Evolutionary conservation across 2,888 invertebrate genomes (phyloP).

Genomic region (Cryptops parisi): DNA sequence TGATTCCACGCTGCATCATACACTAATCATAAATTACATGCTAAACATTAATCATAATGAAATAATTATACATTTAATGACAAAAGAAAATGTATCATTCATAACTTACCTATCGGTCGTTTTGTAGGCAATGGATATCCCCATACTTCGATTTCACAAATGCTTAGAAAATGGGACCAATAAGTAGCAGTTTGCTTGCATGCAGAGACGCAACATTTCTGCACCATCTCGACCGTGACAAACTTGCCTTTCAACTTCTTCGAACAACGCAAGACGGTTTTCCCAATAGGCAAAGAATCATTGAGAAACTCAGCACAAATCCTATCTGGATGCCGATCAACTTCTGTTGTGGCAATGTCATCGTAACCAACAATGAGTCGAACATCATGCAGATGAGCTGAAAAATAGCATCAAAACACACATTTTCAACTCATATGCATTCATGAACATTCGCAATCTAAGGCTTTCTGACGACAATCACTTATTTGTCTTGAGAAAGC

Average conservation of each 20-base stretch:
- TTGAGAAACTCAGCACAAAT: not conserved
- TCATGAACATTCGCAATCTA: too few species aligned
- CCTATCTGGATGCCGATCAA: not conserved
- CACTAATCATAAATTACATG: too few species aligned
- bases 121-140: not conserved
- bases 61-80: too few species aligned
- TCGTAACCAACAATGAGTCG: not conserved
- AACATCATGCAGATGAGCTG: not conserved
- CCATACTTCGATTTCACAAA: not conserved
- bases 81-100: too few species aligned
- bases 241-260: not conserved
- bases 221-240: not conserved
- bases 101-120: not conserved
- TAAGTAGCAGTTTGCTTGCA: not conserved
- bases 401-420: not conserved
- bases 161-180: not conserved
- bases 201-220: not conserved
- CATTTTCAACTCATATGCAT: too few species aligned
- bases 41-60: too few species aligned
- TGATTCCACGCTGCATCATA: too few species aligned
- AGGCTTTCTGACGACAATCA: too few species aligned
- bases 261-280: not conserved
- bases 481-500: too few species aligned
- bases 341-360: not conserved
- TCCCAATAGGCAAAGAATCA: not conserved